Conservation (phyloP, 2,113 vertebrate species). For the Tetraodon nigroviridis region DNA sequence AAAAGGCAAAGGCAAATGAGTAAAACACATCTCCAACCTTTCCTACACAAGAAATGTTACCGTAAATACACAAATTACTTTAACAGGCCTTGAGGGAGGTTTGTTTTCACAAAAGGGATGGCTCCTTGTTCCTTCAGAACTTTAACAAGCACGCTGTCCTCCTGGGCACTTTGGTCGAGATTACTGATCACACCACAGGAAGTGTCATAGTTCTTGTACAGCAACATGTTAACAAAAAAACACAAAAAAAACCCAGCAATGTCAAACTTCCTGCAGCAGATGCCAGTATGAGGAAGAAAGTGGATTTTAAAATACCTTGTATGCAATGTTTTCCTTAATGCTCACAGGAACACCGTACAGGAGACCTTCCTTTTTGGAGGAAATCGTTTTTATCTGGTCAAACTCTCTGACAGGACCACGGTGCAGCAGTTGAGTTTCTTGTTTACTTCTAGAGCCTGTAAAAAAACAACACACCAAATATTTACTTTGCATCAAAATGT, state of each 20-base stretch:
- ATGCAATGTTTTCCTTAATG: slow-evolving; percentile 83
- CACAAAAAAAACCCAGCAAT: background rate
- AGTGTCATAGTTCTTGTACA: slow-evolving; percentile 77
- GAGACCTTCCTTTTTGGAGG: slow-evolving; percentile 65
- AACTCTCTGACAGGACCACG: slow-evolving; percentile 79
- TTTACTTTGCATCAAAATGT: background rate
- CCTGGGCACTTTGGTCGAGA: slow-evolving; percentile 66
- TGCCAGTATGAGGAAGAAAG: too few species aligned
- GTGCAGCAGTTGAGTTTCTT: slow-evolving; percentile 79
- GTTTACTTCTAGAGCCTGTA: slow-evolving; percentile 80
- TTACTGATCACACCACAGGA: slow-evolving; percentile 75
- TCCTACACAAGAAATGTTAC: background rate
- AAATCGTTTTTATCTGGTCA: slow-evolving; percentile 70
- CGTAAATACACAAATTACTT: slow-evolving; percentile 67
- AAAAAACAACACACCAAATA: slow-evolving; percentile 4
- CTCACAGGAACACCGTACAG: slow-evolving; percentile 87
- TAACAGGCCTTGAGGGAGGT: slow-evolving; percentile 83
- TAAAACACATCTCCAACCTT: background rate
- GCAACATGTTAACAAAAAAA: background rate
- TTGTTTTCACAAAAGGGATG: slow-evolving; percentile 91
- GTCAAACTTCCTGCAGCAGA: background rate
- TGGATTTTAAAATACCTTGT: slow-evolving; percentile 71
- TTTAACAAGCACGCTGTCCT: slow-evolving; percentile 82
- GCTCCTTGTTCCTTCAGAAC: slow-evolving; percentile 90
- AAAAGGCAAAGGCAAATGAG: background rate